Conservation (phyloP, 2,113 vertebrate species). For the Pongo abelii region DNA sequence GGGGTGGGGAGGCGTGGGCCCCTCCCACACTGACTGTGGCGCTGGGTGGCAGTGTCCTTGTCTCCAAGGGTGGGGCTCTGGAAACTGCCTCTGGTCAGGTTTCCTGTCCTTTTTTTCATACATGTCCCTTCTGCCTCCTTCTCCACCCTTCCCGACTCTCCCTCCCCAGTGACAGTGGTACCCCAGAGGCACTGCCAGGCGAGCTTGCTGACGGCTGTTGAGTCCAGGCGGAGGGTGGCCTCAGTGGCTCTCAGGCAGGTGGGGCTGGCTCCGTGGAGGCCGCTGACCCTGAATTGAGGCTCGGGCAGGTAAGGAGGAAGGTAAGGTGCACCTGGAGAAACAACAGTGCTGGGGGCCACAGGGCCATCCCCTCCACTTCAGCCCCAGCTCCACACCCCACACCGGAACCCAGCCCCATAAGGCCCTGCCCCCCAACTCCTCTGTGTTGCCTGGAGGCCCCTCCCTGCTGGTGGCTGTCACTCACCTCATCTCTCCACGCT, state of each 20-base stretch:
- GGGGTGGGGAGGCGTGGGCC: no score
- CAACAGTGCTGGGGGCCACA: fast-evolving
- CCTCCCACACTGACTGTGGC: not conserved
- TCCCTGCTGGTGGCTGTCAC: not conserved
- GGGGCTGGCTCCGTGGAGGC: not conserved
- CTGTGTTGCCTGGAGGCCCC: not conserved
- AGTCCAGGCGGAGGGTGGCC: not conserved
- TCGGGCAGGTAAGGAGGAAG: fast-evolving
- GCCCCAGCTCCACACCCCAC: not conserved
- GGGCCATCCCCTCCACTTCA: not conserved
- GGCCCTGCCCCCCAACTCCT: not conserved
- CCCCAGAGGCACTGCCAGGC: fast-evolving
- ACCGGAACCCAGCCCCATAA: not conserved
- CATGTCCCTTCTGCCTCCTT: no score
- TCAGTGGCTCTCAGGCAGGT: not conserved
- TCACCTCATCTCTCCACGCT: not conserved
- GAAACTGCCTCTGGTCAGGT: fast-evolving
- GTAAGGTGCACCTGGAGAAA: not conserved
- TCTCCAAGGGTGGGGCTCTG: not conserved
- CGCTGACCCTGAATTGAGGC: not conserved
- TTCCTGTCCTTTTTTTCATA: not conserved
- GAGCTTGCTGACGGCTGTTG: not conserved
- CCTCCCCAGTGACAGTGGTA: not conserved
- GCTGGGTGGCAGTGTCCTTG: not conserved
- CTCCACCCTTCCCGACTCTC: not conserved